Evolutionary conservation across 2,888 invertebrate genomes (phyloP).

Genomic region (Gasteruption jaculator): DNA sequence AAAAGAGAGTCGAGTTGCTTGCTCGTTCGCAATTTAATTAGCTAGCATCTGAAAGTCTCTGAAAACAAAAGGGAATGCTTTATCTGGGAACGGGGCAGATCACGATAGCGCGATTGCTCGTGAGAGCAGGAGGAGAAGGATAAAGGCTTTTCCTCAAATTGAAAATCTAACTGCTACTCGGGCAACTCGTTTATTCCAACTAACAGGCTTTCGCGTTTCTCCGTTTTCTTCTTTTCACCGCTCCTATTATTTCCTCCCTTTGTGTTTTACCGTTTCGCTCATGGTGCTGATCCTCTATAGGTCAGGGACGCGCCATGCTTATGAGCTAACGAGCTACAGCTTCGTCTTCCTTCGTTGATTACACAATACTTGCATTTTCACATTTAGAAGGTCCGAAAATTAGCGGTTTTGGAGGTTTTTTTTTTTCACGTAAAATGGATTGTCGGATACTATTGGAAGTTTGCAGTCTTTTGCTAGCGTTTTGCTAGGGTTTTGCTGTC

Average conservation of each 20-base stretch:
- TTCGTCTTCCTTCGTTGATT: too few relatives aligned
- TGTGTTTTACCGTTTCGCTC: slow-evolving; percentile 7
- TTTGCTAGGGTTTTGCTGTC: too few relatives aligned
- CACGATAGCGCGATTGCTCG: slow-evolving; percentile 19
- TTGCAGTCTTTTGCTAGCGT: too few relatives aligned
- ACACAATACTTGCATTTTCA: too few relatives aligned
- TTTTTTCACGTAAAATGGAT: too few relatives aligned
- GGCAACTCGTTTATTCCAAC: background rate
- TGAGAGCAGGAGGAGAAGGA: slow-evolving; percentile 2
- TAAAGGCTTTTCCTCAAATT: too few relatives aligned
- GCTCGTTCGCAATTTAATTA: slow-evolving; percentile 25
- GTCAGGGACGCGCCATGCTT: slow-evolving; percentile 25
- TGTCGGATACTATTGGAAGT: too few relatives aligned
- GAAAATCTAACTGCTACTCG: background rate
- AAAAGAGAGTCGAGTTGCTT: slow-evolving; percentile 26
- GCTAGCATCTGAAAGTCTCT: slow-evolving; percentile 33
- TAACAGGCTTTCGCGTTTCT: slow-evolving; percentile 1
- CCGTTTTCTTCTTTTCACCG: slow-evolving; percentile 6
- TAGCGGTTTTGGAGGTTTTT: too few relatives aligned
- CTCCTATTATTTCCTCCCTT: slow-evolving; percentile 12
- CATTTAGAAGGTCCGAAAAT: too few relatives aligned
- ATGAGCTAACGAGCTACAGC: too few relatives aligned
- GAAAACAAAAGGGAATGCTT: slow-evolving; percentile 23
- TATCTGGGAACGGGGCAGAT: slow-evolving; percentile 33
- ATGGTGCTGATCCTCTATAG: slow-evolving; percentile 23